Evolutionary conservation across 2,797 vertebrate genomes (phyloP).

Genomic region (Argyrosomus regius): DNA sequence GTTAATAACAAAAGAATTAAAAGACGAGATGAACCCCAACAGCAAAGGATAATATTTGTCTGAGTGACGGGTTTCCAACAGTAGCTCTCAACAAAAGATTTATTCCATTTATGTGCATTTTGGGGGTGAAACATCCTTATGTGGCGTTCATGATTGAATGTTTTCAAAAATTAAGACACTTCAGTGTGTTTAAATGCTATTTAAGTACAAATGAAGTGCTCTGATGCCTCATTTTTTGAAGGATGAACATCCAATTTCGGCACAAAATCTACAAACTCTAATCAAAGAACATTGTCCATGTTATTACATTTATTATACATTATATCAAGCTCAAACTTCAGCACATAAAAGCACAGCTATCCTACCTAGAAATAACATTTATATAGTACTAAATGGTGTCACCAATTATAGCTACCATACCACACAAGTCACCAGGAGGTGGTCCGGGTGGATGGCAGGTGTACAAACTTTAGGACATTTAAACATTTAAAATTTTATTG

Average conservation of each 20-base stretch:
- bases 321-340: background rate
- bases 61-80: background rate
- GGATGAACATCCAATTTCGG: background rate
- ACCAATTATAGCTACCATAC: background rate
- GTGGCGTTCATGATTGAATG: background rate
- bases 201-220: background rate
- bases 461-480: background rate
- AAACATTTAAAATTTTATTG: too few relatives aligned
- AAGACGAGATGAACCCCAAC: slow-evolving; percentile 30
- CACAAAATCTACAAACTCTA: background rate
- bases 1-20: slow-evolving; percentile 64
- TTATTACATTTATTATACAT: background rate
- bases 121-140: background rate
- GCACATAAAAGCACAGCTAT: too few relatives aligned
- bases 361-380: too few relatives aligned
- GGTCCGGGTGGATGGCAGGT: background rate
- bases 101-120: background rate
- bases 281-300: background rate
- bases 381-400: background rate
- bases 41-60: slow-evolving; percentile 18
- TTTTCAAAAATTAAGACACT: background rate
- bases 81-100: slow-evolving; percentile 36
- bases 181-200: background rate
- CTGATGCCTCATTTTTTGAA: background rate
- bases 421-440: too few relatives aligned